Percentiles rank a stretch among this genome's conserved stretches.
These are phyloP conservation scores for Elanoides forficatus DNA, from an alignment of 2,113 vertebrate species.

Conservation along the genomic window DNA sequence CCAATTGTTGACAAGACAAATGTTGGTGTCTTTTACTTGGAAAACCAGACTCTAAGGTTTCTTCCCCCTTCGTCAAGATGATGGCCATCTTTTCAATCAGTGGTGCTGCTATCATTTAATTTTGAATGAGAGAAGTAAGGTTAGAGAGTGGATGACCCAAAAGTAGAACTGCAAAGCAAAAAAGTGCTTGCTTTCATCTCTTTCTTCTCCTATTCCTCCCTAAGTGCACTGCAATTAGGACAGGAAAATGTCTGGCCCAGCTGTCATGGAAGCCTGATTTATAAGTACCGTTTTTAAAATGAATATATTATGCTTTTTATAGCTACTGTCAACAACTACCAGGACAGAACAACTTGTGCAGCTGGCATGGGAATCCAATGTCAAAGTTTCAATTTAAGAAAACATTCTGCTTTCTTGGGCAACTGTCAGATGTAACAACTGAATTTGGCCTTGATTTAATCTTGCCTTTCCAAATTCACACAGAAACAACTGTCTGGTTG, in stretches of 20 bases:
- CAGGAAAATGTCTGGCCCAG: conserved; percentile 8
- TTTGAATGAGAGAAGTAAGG: not conserved
- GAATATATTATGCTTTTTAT: conserved; percentile 64
- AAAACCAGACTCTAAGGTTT: not conserved
- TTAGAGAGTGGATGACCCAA: not conserved
- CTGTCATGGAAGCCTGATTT: conserved; percentile 26
- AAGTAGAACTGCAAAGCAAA: not conserved
- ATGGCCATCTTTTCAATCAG: not conserved
- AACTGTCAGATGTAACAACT: not conserved
- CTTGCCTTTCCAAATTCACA: not conserved
- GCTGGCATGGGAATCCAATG: conserved; percentile 10
- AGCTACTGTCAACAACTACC: conserved; percentile 47
- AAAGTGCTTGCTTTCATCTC: not conserved
- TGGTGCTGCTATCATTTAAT: not conserved
- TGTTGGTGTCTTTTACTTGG: not conserved
- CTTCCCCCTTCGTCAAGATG: not conserved
- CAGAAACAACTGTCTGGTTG: not conserved
- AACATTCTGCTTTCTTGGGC: conserved; percentile 15
- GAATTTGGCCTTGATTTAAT: conserved; percentile 13
- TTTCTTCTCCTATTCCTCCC: not conserved
- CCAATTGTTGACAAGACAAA: not conserved
- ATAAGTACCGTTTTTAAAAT: conserved; percentile 41
- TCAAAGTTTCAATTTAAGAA: conserved; percentile 23
- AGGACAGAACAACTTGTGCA: conserved; percentile 51
- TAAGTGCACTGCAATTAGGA: not conserved